A percentile compares a stretch with the other conserved stretches of the same genome.
phyloP scores from a whole-genome alignment of 2,888 invertebrate genomes.

The Habroteleia sp. region DNA sequence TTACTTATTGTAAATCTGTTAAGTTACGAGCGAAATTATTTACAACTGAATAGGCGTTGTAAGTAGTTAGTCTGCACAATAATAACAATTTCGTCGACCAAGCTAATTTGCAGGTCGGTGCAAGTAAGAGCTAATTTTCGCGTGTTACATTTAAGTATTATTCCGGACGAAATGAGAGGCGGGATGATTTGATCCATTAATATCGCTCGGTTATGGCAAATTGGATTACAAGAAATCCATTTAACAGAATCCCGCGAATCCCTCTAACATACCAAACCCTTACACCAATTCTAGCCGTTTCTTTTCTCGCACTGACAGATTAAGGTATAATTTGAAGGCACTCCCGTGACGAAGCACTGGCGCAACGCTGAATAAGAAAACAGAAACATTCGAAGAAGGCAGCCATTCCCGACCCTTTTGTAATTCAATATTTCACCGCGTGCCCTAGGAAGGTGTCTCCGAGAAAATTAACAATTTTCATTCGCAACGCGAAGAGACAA shows the following conservation, averaged over 20 bases:
- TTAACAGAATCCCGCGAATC: constrained; percentile 67
- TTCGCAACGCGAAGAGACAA: background rate
- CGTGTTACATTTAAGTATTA: constrained; percentile 73
- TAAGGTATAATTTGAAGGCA: constrained; percentile 65
- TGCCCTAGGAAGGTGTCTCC: constrained; percentile 21
- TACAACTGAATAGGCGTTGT: too few relatives aligned
- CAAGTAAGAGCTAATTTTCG: constrained; percentile 43
- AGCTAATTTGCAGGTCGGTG: constrained; percentile 30
- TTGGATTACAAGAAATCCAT: constrained; percentile 74
- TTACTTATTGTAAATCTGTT: too few relatives aligned
- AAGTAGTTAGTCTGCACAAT: too few relatives aligned
- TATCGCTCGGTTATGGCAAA: constrained; percentile 71
- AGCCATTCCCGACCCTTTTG: constrained; percentile 22
- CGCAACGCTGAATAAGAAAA: constrained; percentile 46
- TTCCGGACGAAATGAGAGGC: constrained; percentile 66
- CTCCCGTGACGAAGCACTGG: constrained; percentile 6
- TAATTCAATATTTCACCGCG: constrained; percentile 52
- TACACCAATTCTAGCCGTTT: constrained; percentile 54
- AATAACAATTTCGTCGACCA: constrained; percentile 3
- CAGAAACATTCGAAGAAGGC: constrained; percentile 38
- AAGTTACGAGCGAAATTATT: too few relatives aligned
- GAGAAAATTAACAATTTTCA: constrained; percentile 25
- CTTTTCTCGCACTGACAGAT: constrained; percentile 67
- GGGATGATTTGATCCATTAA: constrained; percentile 72
- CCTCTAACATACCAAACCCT: constrained; percentile 59